Percentiles rank a stretch among this genome's conserved stretches.
Conservation (phyloP, 2,113 vertebrate species). For the Pica pica region DNA sequence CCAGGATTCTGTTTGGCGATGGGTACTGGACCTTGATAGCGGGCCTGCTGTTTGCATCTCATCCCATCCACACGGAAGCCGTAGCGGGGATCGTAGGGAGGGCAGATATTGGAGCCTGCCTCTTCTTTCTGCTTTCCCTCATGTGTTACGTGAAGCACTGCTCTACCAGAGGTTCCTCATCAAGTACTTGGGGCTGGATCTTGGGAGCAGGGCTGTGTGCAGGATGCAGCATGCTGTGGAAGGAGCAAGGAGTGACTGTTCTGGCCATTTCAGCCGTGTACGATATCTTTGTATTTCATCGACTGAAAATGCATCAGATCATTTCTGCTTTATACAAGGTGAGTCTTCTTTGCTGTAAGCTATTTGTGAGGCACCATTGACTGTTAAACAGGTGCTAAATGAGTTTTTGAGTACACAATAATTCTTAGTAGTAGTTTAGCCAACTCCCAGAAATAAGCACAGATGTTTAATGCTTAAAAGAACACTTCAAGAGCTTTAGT, state of each 20-base stretch:
- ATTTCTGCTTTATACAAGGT: conserved; percentile 86
- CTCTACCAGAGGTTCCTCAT: conserved; percentile 63
- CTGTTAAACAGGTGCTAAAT: neutral
- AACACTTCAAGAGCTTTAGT: neutral
- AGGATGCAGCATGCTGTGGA: conserved; percentile 96
- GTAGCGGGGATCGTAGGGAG: conserved; percentile 93
- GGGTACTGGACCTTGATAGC: conserved; percentile 91
- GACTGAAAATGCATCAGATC: conserved; percentile 84
- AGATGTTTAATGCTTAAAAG: neutral
- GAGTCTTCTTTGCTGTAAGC: conserved; percentile 32
- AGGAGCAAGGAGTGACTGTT: conserved; percentile 96
- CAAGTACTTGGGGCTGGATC: conserved; percentile 81
- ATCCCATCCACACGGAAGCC: conserved; percentile 95
- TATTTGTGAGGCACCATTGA: neutral
- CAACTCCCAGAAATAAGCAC: neutral
- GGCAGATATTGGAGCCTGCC: conserved; percentile 90
- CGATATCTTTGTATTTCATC: conserved; percentile 89
- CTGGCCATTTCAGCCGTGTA: conserved; percentile 90
- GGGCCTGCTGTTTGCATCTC: conserved; percentile 91
- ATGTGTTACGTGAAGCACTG: conserved; percentile 91
- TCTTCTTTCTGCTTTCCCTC: conserved; percentile 93
- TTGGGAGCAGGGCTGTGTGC: conserved; percentile 83
- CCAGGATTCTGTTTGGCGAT: conserved; percentile 86
- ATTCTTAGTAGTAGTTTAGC: neutral
- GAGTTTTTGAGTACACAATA: neutral